Conservation (phyloP, 2,113 vertebrate species). For the Uropsilus gracilis region DNA sequence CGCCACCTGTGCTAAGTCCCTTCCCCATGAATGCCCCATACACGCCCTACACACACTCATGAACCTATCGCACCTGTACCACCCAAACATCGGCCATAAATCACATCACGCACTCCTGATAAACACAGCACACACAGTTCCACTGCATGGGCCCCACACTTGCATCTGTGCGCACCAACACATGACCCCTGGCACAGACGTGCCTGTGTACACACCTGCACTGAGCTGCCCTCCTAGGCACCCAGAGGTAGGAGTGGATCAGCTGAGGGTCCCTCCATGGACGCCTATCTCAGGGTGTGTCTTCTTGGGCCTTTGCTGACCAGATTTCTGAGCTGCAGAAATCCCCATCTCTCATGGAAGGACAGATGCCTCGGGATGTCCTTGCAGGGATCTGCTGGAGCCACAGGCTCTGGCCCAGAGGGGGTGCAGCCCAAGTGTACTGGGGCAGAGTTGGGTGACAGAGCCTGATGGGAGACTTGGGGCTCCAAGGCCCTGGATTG, state of each 20-base stretch:
- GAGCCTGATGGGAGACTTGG: not conserved
- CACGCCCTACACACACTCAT: not conserved
- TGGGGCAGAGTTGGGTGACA: not conserved
- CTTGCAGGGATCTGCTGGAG: not conserved
- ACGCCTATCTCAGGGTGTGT: not conserved
- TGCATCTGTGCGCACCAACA: too few relatives aligned
- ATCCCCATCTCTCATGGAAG: not conserved
- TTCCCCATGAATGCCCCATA: not conserved
- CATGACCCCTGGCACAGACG: not conserved
- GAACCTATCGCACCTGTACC: not conserved
- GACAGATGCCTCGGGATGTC: not conserved
- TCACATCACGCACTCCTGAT: not conserved
- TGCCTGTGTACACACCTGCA: not conserved
- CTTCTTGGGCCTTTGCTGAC: not conserved
- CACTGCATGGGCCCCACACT: fast-evolving
- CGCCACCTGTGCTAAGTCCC: not conserved
- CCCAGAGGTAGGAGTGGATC: not conserved
- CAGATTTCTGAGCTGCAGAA: not conserved
- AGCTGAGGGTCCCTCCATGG: not conserved
- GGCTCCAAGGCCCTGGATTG: not conserved
- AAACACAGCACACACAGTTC: not conserved
- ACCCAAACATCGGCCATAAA: not conserved
- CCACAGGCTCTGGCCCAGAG: too few relatives aligned
- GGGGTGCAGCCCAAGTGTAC: not conserved
- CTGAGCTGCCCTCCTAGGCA: not conserved